A percentile compares a stretch with the other conserved stretches of the same genome.
Evolutionary conservation across 2,113 vertebrate genomes (phyloP).

Genomic region (Microcebus ravelobensis): DNA sequence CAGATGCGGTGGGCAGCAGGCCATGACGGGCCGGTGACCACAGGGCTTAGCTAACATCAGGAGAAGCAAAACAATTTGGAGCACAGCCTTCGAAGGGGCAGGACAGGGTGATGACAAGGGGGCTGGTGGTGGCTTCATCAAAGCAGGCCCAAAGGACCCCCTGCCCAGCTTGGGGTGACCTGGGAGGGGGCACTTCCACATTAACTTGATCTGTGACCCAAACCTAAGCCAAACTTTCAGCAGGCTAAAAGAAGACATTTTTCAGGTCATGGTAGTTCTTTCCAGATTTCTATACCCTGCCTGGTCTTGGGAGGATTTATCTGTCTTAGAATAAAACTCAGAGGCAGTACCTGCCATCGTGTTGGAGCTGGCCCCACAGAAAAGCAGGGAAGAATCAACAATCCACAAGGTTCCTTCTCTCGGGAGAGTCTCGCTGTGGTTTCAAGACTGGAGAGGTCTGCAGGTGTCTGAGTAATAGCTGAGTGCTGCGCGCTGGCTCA

Average conservation of each 20-base stretch:
- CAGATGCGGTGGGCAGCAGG: too few relatives aligned
- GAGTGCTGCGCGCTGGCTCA: neutral
- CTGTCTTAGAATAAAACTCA: neutral
- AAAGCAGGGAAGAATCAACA: constrained; percentile 6
- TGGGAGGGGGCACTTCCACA: neutral
- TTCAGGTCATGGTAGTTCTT: neutral
- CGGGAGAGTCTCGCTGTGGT: neutral
- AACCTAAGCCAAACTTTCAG: constrained; percentile 37
- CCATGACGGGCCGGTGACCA: neutral
- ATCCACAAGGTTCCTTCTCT: neutral
- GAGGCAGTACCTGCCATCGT: neutral
- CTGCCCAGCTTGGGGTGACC: constrained; percentile 22
- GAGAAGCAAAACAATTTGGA: constrained; percentile 56
- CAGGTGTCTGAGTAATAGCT: neutral
- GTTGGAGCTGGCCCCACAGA: neutral
- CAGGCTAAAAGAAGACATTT: neutral
- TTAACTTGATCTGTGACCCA: neutral
- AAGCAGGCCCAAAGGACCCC: neutral
- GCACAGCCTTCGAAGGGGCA: neutral
- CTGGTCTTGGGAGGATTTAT: neutral
- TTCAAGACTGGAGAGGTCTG: constrained; percentile 29
- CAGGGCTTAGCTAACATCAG: neutral
- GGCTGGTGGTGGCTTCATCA: neutral
- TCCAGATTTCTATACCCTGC: neutral
- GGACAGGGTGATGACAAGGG: constrained; percentile 55